Evolutionary conservation across 2,888 invertebrate genomes (phyloP).

Genomic region (Philopedon plagiatum): DNA sequence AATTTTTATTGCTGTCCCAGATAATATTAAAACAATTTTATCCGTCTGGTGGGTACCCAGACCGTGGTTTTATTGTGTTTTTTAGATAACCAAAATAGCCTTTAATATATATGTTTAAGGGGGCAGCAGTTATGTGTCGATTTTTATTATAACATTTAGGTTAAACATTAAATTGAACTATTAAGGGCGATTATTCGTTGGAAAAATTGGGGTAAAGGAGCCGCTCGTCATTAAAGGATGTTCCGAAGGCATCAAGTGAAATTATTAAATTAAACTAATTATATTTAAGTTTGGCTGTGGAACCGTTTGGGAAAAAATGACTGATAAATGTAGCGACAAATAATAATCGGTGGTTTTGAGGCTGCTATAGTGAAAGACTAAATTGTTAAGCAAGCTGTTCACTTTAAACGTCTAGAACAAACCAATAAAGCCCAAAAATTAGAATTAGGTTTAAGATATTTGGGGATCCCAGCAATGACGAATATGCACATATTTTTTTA

Average conservation of each 20-base stretch:
- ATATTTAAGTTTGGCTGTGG: background rate
- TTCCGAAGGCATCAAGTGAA: conserved; percentile 14
- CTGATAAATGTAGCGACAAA: conserved; percentile 12
- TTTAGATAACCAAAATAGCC: conserved; percentile 38
- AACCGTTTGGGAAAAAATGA: conserved; percentile 11
- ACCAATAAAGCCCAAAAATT: too few relatives aligned
- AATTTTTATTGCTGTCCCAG: conserved; percentile 51
- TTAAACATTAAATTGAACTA: conserved; percentile 56
- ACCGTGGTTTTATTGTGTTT: conserved; percentile 32
- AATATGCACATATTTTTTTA: too few relatives aligned
- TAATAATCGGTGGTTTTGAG: background rate
- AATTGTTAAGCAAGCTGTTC: too few relatives aligned
- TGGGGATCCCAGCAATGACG: too few relatives aligned
- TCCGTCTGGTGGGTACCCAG: conserved; percentile 45
- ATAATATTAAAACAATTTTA: conserved; percentile 50
- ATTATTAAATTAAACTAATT: conserved; percentile 45
- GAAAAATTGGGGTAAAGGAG: conserved; percentile 31
- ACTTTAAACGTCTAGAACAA: too few relatives aligned
- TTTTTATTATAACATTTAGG: conserved; percentile 54
- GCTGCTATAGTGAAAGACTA: too few relatives aligned
- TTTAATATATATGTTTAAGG: conserved; percentile 49
- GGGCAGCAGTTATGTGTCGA: conserved; percentile 40
- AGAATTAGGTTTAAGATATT: too few relatives aligned
- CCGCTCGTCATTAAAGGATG: conserved; percentile 28
- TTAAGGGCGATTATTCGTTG: conserved; percentile 41